Evolutionary conservation across 2,797 vertebrate species (phyloP).

Genomic region (Myotis planiceps): DNA sequence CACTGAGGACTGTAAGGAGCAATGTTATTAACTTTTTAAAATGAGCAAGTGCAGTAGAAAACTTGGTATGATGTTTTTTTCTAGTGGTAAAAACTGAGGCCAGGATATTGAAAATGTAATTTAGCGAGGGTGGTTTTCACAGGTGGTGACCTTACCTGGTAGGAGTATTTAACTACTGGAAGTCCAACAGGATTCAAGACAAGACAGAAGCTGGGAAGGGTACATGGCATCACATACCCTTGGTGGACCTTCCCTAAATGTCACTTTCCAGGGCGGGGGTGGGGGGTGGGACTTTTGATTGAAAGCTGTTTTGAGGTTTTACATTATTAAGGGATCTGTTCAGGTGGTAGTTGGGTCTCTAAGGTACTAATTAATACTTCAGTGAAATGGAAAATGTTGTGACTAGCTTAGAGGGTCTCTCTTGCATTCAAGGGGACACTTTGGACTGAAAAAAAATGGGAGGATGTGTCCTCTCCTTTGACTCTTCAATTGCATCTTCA

Average conservation of each 20-base stretch:
- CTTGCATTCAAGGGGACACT: neutral
- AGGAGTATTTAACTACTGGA: neutral
- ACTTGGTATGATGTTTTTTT: neutral
- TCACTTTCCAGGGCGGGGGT: neutral
- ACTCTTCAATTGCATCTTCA: neutral
- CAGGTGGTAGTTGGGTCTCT: neutral
- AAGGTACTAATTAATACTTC: neutral
- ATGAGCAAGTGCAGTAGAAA: neutral
- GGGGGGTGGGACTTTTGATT: neutral
- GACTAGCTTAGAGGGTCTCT: neutral
- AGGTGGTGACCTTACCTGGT: neutral
- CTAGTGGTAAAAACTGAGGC: neutral
- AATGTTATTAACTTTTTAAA: neutral
- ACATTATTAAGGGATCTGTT: neutral
- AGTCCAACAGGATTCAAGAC: neutral
- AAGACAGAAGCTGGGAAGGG: neutral
- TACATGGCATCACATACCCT: accelerated
- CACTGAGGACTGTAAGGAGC: neutral
- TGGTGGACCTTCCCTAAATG: neutral
- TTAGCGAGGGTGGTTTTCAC: neutral
- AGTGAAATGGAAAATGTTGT: neutral
- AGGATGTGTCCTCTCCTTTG: neutral
- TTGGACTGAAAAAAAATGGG: neutral
- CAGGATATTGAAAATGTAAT: neutral
- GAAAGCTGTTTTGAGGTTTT: neutral